A percentile compares a stretch with the other conserved stretches of the same genome.
Conservation (phyloP, 2,888 invertebrate genomes). For the Perizoma flavofasciatum region DNA sequence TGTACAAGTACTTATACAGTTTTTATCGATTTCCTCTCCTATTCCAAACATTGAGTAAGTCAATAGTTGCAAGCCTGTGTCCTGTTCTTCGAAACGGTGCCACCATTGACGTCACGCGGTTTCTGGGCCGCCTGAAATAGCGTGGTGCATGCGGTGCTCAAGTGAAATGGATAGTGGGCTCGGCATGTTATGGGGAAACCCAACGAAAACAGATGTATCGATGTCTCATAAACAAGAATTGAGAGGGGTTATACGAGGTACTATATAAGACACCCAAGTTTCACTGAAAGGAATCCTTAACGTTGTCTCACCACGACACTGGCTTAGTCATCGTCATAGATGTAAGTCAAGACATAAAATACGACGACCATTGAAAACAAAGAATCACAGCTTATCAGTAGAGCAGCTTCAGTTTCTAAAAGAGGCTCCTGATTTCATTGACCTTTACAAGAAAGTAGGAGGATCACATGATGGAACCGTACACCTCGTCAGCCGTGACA, state of each 20-base stretch:
- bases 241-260: too few relatives aligned
- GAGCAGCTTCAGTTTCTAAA: not conserved
- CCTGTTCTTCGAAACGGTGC: constrained; percentile 47
- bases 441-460: constrained; percentile 31
- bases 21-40: constrained; percentile 14
- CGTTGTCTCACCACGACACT: too few relatives aligned
- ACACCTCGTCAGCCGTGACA: constrained; percentile 39
- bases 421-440: constrained; percentile 25
- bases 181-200: constrained; percentile 25
- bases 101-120: constrained; percentile 67
- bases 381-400: too few relatives aligned
- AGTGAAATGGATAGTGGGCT: constrained; percentile 29
- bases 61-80: constrained; percentile 27
- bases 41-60: constrained; percentile 18
- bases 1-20: not conserved
- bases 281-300: too few relatives aligned
- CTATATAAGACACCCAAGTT: too few relatives aligned
- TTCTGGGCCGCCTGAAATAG: constrained; percentile 74
- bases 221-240: not conserved
- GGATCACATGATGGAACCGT: constrained; percentile 33
- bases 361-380: too few relatives aligned
- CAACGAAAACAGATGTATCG: constrained; percentile 8
- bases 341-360: too few relatives aligned
- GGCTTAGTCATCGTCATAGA: too few relatives aligned
- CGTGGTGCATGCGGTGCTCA: constrained; percentile 37